Base-by-base conservation (phyloP, 1,140 invertebrate genomes). In the Drosophila grimshawi region DNA sequence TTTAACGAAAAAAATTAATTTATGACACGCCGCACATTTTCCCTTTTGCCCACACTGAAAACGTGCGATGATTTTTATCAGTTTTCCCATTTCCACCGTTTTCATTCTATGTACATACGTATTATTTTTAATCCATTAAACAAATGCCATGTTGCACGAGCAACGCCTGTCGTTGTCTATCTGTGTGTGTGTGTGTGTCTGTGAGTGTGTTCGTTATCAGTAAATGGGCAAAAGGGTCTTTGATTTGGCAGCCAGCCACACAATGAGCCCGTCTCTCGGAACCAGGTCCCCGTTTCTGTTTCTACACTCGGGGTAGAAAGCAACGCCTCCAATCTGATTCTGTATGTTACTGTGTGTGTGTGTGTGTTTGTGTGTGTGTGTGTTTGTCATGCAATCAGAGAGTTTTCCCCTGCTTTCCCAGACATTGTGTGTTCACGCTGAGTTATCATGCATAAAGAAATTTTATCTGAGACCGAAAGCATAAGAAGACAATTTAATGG, bases 71-170 rank as follows among this genome's bases (percentile, higher is more conserved):
- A 88, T 88, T 88, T 77, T 78, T 83, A 88, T 88, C 83, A 74
- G 59, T 60, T 53, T 66, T 37, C 55, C 71, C 56, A 39, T 43
- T 10, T 53, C 49, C 55, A 55, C 10, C 27, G 4, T 32, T 59
- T 55, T 37, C 46, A 19, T 59, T 61, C 62, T 59, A 46, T 41
- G 75, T 75, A 59, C 76, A 59, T 82, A 86, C 76, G 65, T 82
- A 86, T 89, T 89, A 89, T 88, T 88, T 88, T 88, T 88, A 88
- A 88, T 88, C 83, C 83, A 88, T 88, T 88, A 88, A 88, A 88
- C 83, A 88, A 88, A 88, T 88, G 85, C 83, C 80, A 80, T 76
- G 80, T 80, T 88, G 39, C 39, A 65, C 62, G 67, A 48, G 78
- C 70, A 43, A 71, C 62, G 68, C 68, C 66, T 57, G 52, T 57